Percentiles rank a stretch among this genome's conserved stretches.
Conservation (phyloP, 2,888 invertebrate species). For the Ophion obscuratus region DNA sequence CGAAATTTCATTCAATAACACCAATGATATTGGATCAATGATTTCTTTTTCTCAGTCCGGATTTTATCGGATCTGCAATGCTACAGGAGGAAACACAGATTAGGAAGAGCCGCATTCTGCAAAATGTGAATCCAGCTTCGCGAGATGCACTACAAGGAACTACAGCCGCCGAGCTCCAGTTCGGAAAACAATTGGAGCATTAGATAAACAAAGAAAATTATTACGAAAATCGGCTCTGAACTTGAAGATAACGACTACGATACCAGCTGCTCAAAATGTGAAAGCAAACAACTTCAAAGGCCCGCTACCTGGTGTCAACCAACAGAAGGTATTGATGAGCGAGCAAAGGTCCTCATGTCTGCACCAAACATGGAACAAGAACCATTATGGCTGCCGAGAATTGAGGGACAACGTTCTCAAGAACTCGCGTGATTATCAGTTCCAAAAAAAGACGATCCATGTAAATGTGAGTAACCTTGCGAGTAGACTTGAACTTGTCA, state of each 20-base stretch:
- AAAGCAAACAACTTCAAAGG: slow-evolving; percentile 2
- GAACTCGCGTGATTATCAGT: neutral
- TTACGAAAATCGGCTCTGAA: neutral
- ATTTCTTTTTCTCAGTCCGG: too few species aligned
- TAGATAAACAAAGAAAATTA: neutral
- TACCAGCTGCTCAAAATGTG: neutral
- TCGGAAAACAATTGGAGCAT: slow-evolving; percentile 12
- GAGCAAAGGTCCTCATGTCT: neutral
- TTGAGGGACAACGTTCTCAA: neutral
- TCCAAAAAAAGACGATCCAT: neutral
- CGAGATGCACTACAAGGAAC: too few species aligned
- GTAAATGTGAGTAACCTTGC: neutral
- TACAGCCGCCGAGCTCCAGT: neutral
- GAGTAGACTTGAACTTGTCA: neutral
- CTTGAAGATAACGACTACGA: neutral
- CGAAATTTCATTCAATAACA: too few species aligned
- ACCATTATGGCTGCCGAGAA: neutral
- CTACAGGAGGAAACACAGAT: too few species aligned
- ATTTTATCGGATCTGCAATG: too few species aligned
- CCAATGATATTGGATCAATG: too few species aligned
- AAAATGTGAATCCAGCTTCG: too few species aligned
- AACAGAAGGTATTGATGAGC: neutral
- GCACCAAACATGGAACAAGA: neutral
- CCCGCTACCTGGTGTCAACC: neutral
- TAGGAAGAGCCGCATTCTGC: too few species aligned